A percentile compares a stretch with the other conserved stretches of the same genome.
Evolutionary conservation across 2,797 vertebrate genomes (phyloP).

Genomic region (Galaxias olidus): DNA sequence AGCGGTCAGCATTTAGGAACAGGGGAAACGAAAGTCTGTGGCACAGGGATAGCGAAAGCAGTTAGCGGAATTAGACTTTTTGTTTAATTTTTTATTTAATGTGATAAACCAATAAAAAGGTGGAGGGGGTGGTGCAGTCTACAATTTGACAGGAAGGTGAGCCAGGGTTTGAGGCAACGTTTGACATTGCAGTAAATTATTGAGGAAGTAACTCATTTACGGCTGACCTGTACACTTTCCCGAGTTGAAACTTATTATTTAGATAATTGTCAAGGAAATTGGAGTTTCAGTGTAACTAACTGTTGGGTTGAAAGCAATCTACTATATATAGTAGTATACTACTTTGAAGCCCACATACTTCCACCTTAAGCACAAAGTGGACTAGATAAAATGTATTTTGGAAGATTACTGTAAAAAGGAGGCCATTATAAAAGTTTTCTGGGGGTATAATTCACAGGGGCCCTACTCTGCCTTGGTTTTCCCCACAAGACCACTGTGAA

Average conservation of each 20-base stretch:
- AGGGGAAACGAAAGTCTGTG: no score
- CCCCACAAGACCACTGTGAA: constrained; percentile 37
- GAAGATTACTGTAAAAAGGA: constrained; percentile 24
- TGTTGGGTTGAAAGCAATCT: constrained; percentile 33
- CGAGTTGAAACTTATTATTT: constrained; percentile 47
- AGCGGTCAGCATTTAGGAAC: no score
- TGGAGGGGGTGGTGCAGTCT: no score
- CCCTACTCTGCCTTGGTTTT: constrained; percentile 1
- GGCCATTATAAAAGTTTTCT: constrained; percentile 11
- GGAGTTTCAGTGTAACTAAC: constrained; percentile 45
- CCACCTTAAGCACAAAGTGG: constrained; percentile 27
- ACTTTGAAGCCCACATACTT: neutral
- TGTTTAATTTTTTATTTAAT: no score
- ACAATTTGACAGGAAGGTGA: no score
- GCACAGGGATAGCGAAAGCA: no score
- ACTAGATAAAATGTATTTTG: constrained; percentile 25
- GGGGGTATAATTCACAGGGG: constrained; percentile 35
- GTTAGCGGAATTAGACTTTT: no score
- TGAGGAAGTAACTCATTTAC: no score
- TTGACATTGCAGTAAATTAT: no score
- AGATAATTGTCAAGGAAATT: constrained; percentile 53
- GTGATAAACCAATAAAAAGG: no score
- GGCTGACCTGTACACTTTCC: neutral
- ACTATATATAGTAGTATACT: neutral
- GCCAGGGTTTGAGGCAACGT: no score